These are phyloP conservation scores for Sturnus vulgaris DNA, from an alignment of 2,113 vertebrate genomes.

Conservation along the genomic window DNA sequence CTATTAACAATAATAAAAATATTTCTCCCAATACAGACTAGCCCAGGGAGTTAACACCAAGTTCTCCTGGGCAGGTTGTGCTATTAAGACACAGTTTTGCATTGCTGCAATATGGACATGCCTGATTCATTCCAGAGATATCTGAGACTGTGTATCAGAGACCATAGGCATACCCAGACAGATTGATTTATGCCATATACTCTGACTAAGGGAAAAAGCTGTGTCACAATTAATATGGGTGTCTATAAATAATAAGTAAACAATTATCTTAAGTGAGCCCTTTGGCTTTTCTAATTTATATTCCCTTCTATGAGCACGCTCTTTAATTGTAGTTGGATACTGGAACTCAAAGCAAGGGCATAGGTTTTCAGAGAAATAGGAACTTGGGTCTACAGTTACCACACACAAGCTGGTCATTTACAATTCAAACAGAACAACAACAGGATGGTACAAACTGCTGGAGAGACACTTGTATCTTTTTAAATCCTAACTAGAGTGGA, in stretches of 20 bases:
- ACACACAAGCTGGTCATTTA: not conserved
- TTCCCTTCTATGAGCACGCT: not conserved
- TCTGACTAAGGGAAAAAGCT: not conserved
- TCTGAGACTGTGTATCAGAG: not conserved
- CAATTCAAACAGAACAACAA: not conserved
- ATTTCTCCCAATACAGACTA: not conserved
- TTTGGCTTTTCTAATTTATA: not conserved
- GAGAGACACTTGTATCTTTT: not conserved
- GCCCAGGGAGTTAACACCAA: not conserved
- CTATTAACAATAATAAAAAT: not conserved
- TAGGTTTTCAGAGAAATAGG: not conserved
- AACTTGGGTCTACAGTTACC: not conserved
- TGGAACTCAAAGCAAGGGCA: not conserved
- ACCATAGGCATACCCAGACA: not conserved
- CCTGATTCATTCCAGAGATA: not conserved
- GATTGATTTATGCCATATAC: not conserved
- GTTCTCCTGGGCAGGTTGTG: not conserved
- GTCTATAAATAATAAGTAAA: no score
- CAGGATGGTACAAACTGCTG: not conserved
- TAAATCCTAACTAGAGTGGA: not conserved
- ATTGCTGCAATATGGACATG: not conserved
- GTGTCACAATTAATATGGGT: not conserved
- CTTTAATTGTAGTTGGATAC: not conserved
- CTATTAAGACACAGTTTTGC: not conserved
- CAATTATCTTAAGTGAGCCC: not conserved